Evolutionary conservation across 2,797 vertebrate genomes (phyloP).

Genomic region (Agapornis canus): DNA sequence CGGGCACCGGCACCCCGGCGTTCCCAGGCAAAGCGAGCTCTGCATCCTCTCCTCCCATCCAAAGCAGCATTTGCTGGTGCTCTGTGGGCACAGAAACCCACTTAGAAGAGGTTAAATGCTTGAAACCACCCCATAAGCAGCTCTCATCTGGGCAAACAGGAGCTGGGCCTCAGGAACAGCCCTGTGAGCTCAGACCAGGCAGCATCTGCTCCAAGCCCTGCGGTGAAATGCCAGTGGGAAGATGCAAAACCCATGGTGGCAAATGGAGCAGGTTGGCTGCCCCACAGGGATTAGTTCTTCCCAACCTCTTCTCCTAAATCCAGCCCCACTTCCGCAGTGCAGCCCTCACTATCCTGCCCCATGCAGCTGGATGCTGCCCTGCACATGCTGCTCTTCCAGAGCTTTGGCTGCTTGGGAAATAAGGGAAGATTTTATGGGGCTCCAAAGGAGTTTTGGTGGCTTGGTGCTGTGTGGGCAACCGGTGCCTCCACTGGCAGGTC

Average conservation of each 20-base stretch:
- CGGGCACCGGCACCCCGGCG: background rate
- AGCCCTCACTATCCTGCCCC: background rate
- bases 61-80: background rate
- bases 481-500: rapidly evolving
- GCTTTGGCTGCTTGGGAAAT: background rate
- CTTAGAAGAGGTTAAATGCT: background rate
- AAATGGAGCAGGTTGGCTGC: background rate
- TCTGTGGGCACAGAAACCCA: background rate
- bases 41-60: background rate
- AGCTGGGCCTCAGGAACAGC: background rate
- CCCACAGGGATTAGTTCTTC: background rate
- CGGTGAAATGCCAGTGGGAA: background rate
- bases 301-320: background rate
- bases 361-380: background rate
- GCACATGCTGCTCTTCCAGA: background rate
- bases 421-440: background rate
- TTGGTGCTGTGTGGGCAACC: rapidly evolving
- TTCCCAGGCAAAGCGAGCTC: background rate
- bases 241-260: background rate
- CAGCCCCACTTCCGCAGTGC: background rate
- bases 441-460: background rate
- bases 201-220: background rate
- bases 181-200: rapidly evolving
- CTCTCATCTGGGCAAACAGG: background rate
- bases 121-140: background rate